Base-by-base conservation (phyloP, 1,140 invertebrate genomes). In the Bombus pascuorum region DNA sequence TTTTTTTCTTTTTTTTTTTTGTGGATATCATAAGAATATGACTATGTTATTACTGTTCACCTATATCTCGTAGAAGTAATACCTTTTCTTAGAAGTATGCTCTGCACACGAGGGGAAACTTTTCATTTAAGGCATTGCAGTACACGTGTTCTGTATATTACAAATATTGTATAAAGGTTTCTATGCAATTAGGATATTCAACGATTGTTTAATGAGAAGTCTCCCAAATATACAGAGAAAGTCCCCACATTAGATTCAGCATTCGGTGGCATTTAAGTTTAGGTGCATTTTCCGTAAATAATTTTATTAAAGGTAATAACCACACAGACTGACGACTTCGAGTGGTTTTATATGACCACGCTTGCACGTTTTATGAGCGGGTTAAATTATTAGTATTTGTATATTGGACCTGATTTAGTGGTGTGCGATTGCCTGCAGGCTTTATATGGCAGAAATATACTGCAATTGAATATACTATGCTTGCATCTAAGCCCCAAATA, bases 351-450 rank as follows among this genome's bases (percentile, higher is more conserved):
- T 57, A 73, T 79, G 53, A 65, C 86, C 86, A 82, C 72, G 83
- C 82, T 86, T 92, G 89, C 91, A 91, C 89, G 89, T 87, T 91
- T 87, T 89, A 86, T 89, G 71, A 87, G 87, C 86, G 88, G 85
- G 76, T 88, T 90, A 83, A 88, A 89, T 72, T 76, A 86, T 86
- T 92, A 91, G 91, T 91, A 91, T 68, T 89, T 90, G 85, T 90
- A 89, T 81, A 91, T 89, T 91, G 59, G 89, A 88, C 85, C 71
- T 92, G 76, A 87, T 86, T 93, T 91, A 92, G 93, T 93, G 91
- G 92, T 94, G 93, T 94, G 93, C 93, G 92, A 94, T 82, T 89
- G 91, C 93, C 92, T 93, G 86, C 86, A 91, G 85, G 91, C 91
- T 90, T 88, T 81, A 87, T 86, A 83, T 74, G 84, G 78, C 85